Conservation (phyloP, 2,888 invertebrate species). For the Steinernema carpocapsae region DNA sequence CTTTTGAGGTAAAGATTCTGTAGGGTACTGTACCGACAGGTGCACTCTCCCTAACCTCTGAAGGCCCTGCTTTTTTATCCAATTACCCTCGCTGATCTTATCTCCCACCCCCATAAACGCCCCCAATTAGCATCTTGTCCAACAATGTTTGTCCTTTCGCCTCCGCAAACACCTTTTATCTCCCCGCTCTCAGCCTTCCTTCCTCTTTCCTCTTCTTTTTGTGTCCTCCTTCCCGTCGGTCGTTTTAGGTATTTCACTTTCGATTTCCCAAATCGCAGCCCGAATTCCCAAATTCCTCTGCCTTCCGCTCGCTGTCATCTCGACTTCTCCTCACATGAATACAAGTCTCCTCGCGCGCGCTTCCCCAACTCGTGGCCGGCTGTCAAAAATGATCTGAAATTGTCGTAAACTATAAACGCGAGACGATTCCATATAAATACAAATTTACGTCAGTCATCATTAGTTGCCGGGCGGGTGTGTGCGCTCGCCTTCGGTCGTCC, state of each 20-base stretch:
- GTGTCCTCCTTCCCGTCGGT: neutral
- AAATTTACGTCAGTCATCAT: constrained; percentile 32
- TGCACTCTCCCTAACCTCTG: too few species aligned
- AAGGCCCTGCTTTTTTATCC: too few species aligned
- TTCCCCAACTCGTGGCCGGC: neutral
- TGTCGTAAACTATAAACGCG: constrained; percentile 32
- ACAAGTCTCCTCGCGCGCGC: constrained; percentile 2
- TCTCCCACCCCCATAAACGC: neutral
- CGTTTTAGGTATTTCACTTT: neutral
- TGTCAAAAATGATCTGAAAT: constrained; percentile 32
- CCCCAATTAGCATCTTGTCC: constrained; percentile 21
- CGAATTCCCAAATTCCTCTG: too few species aligned
- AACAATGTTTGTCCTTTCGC: constrained; percentile 7
- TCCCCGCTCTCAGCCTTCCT: neutral
- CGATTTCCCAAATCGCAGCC: too few species aligned
- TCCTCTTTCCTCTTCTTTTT: neutral
- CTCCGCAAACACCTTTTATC: constrained; percentile 4
- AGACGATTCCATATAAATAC: constrained; percentile 32
- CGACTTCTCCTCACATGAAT: constrained; percentile 15
- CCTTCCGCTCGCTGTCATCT: neutral
- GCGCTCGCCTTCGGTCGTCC: neutral
- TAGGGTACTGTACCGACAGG: too few species aligned
- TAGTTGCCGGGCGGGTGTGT: constrained; percentile 20
- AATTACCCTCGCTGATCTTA: too few species aligned
- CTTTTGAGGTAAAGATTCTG: too few species aligned